Percentiles rank a stretch among this genome's conserved stretches.
phyloP scores from a whole-genome alignment of 2,888 invertebrate genomes.

The Brachynemurus nebulosus region DNA sequence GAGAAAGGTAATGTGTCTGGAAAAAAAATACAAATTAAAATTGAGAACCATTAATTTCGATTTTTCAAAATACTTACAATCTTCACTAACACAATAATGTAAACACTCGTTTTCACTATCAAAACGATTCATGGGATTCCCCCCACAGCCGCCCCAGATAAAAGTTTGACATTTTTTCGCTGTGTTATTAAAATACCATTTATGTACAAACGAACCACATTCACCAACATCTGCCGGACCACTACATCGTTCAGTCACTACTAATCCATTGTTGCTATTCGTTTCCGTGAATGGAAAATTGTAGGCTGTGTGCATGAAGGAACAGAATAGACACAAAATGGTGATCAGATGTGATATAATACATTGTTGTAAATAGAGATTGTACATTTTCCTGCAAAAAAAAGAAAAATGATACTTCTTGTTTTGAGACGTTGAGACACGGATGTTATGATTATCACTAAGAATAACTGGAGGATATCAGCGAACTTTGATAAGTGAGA shows the following conservation, averaged over 20 bases:
- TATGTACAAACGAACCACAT: slow-evolving; percentile 48
- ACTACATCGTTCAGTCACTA: slow-evolving; percentile 36
- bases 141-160: slow-evolving; percentile 54
- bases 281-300: too few relatives aligned
- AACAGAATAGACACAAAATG: too few relatives aligned
- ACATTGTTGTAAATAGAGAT: too few relatives aligned
- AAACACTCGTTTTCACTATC: slow-evolving; percentile 51
- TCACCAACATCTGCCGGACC: slow-evolving; percentile 38
- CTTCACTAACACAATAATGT: slow-evolving; percentile 45
- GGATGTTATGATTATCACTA: too few relatives aligned
- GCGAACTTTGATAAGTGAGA: too few relatives aligned
- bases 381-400: too few relatives aligned
- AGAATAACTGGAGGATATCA: too few relatives aligned
- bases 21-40: neutral
- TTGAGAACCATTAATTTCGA: slow-evolving; percentile 6
- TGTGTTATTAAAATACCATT: slow-evolving; percentile 50
- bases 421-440: too few relatives aligned
- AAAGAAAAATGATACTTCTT: too few relatives aligned
- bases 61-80: slow-evolving; percentile 30
- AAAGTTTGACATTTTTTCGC: slow-evolving; percentile 45
- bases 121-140: slow-evolving; percentile 51
- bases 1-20: slow-evolving; percentile 1
- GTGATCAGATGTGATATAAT: too few relatives aligned
- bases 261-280: too few relatives aligned
- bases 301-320: too few relatives aligned